Percentiles rank a stretch among this genome's conserved stretches.
phyloP scores from a whole-genome alignment of 2,113 vertebrate genomes.

The Microcebus ravelobensis region DNA sequence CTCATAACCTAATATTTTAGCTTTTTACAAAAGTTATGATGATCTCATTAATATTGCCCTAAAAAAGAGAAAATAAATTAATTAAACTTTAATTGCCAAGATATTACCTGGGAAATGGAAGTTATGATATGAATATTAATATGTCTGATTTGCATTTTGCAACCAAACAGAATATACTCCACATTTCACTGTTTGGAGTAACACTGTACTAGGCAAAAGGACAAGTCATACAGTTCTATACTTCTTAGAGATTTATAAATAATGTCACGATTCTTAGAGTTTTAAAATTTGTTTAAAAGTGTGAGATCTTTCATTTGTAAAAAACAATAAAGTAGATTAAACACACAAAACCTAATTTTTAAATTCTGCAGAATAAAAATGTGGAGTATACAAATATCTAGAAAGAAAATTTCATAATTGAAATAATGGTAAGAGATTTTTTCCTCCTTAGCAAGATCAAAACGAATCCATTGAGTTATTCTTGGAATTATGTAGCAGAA shows the following conservation, averaged over 20 bases:
- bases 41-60: not conserved
- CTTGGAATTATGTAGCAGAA: not conserved
- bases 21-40: not conserved
- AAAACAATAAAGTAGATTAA: not conserved
- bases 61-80: constrained; percentile 33
- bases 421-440: not conserved
- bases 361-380: not conserved
- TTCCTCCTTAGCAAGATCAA: not conserved
- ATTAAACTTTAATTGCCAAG: constrained; percentile 56
- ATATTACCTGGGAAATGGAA: constrained; percentile 52
- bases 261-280: not conserved
- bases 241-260: not conserved
- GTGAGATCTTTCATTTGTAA: not conserved
- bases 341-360: not conserved
- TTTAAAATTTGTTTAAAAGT: not conserved
- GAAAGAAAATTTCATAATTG: not conserved
- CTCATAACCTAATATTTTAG: not conserved
- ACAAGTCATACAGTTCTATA: not conserved
- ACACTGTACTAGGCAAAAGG: not conserved
- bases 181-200: not conserved
- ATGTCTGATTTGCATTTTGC: constrained; percentile 23
- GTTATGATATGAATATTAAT: constrained; percentile 58
- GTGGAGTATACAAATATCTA: not conserved
- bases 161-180: constrained; percentile 26
- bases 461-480: not conserved